Percentiles rank a stretch among this genome's conserved stretches.
phyloP scores from a whole-genome alignment of 2,888 invertebrate species.

The Lamproptera curius region DNA sequence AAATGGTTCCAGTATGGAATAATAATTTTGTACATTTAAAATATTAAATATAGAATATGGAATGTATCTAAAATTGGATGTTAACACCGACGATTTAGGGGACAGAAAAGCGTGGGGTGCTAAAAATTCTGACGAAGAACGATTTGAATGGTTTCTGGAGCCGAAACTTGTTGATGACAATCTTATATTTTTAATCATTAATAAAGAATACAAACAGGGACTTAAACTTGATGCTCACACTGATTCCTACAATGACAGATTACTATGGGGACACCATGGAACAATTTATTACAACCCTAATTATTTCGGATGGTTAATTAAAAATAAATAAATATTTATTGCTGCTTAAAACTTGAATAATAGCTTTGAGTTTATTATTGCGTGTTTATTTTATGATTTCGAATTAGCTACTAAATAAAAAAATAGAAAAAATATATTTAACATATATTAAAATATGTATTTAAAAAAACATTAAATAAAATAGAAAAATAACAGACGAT shows the following conservation, averaged over 20 bases:
- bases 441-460: too few relatives aligned
- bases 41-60: constrained; percentile 30
- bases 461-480: too few relatives aligned
- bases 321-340: too few relatives aligned
- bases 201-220: constrained; percentile 31
- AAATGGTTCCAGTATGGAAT: constrained; percentile 31
- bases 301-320: constrained; percentile 28
- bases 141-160: constrained; percentile 33
- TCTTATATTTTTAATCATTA: constrained; percentile 35
- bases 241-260: constrained; percentile 28
- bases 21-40: constrained; percentile 34
- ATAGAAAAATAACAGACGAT: too few relatives aligned
- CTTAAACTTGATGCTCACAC: constrained; percentile 30
- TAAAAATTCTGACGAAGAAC: constrained; percentile 19
- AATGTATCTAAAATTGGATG: constrained; percentile 36
- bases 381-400: not conserved
- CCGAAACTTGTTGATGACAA: constrained; percentile 30
- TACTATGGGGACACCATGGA: constrained; percentile 32
- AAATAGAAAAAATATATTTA: too few relatives aligned
- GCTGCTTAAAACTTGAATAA: too few relatives aligned
- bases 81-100: constrained; percentile 23
- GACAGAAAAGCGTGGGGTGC: constrained; percentile 35
- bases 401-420: too few relatives aligned
- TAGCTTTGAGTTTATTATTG: too few relatives aligned
- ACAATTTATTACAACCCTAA: constrained; percentile 18